Percentiles rank a stretch among this genome's conserved stretches.
Conservation (phyloP, 1,140 invertebrate genomes). For the Calephelis virginiensis region DNA sequence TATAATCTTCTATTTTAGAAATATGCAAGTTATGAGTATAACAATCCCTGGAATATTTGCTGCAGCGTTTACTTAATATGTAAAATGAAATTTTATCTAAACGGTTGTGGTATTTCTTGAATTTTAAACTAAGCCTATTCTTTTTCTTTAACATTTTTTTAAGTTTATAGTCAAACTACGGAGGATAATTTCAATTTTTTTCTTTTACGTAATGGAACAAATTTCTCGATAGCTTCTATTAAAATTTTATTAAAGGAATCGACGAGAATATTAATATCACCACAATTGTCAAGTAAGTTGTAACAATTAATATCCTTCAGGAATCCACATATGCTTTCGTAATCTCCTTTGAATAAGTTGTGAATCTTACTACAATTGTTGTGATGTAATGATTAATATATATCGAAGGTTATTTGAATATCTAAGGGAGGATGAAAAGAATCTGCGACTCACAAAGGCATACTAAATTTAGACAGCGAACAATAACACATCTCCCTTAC, state of each 20-base stretch:
- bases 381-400: not conserved
- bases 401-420: not conserved
- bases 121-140: no score
- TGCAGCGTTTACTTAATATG: no score
- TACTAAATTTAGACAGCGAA: no score
- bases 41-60: no score
- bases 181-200: not conserved
- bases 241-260: not conserved
- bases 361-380: not conserved
- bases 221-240: not conserved
- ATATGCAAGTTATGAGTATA: no score
- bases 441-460: not conserved
- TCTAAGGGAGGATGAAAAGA: not conserved
- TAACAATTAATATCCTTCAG: not conserved
- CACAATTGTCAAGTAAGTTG: not conserved
- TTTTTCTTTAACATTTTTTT: not conserved
- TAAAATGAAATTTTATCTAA: no score
- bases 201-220: not conserved
- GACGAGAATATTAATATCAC: not conserved
- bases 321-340: not conserved
- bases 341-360: not conserved
- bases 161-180: not conserved
- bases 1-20: no score
- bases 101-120: no score
- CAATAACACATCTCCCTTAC: no score